Percentiles rank a stretch among this genome's conserved stretches.
Conservation (phyloP, 2,797 vertebrate genomes). For the Eospalax fontanierii region DNA sequence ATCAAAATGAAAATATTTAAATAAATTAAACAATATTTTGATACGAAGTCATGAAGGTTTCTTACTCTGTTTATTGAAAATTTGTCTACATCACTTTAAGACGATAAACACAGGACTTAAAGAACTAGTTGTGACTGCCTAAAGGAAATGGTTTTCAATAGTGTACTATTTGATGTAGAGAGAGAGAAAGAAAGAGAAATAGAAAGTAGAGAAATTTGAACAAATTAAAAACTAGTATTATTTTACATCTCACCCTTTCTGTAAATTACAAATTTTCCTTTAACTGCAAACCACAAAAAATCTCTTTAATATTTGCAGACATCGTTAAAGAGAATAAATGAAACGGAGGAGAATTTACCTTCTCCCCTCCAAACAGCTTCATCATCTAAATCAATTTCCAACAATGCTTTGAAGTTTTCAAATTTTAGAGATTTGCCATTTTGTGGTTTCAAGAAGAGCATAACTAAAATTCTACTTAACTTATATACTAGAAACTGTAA, state of each 20-base stretch:
- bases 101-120: background rate
- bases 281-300: no score
- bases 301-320: conserved; percentile 51
- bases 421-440: conserved; percentile 72
- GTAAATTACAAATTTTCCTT: background rate
- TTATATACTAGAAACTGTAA: conserved; percentile 70
- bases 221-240: conserved; percentile 14
- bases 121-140: background rate
- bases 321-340: conserved; percentile 50
- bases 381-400: conserved; percentile 80
- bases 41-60: background rate
- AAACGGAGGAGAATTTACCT: conserved; percentile 41
- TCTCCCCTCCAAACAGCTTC: conserved; percentile 44
- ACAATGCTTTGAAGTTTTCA: conserved; percentile 79
- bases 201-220: background rate
- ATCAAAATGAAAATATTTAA: conserved; percentile 11
- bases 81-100: background rate
- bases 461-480: conserved; percentile 77
- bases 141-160: background rate
- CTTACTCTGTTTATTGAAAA: conserved; percentile 1
- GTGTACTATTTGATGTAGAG: background rate
- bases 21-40: conserved; percentile 57
- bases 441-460: conserved; percentile 74
- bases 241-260: conserved; percentile 49
- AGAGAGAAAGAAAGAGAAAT: no score